Evolutionary conservation across 2,113 vertebrate species (phyloP).

Genomic region (Megaceryle torquata): DNA sequence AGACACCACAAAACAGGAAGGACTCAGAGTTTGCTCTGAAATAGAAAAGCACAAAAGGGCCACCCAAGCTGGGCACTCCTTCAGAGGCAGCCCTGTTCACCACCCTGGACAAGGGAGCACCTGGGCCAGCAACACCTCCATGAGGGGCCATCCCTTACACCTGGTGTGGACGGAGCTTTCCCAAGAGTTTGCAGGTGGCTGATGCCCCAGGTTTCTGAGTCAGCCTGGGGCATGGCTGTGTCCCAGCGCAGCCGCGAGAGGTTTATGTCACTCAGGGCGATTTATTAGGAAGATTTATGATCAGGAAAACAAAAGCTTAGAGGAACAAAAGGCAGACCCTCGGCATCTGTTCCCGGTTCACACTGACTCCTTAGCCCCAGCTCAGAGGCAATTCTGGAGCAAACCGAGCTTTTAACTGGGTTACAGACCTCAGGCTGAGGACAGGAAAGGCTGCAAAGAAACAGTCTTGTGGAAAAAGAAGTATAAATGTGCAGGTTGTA

Average conservation of each 20-base stretch:
- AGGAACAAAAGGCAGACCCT: constrained; percentile 32
- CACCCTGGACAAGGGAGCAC: accelerated
- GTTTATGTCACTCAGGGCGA: neutral
- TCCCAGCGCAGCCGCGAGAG: neutral
- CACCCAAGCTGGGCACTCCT: accelerated
- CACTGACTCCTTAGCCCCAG: constrained; percentile 9
- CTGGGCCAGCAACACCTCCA: accelerated
- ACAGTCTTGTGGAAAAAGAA: neutral
- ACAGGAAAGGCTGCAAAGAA: neutral
- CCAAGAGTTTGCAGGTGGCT: accelerated
- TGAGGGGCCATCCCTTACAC: accelerated
- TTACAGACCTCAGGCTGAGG: neutral
- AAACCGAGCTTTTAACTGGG: constrained; percentile 18
- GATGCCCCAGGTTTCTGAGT: accelerated
- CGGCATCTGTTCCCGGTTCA: constrained; percentile 53
- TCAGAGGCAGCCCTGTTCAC: accelerated
- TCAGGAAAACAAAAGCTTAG: constrained; percentile 32
- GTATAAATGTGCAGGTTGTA: neutral
- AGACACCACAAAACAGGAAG: accelerated
- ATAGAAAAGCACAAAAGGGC: accelerated
- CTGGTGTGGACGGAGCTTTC: accelerated
- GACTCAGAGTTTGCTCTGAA: accelerated
- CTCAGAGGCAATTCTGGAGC: constrained; percentile 47
- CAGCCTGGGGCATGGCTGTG: neutral
- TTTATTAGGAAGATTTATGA: constrained; percentile 29